Evolutionary conservation across 2,113 vertebrate genomes (phyloP), one percentile per base, ranked within the genome.

Genomic region (Sigmodon hispidus): DNA sequence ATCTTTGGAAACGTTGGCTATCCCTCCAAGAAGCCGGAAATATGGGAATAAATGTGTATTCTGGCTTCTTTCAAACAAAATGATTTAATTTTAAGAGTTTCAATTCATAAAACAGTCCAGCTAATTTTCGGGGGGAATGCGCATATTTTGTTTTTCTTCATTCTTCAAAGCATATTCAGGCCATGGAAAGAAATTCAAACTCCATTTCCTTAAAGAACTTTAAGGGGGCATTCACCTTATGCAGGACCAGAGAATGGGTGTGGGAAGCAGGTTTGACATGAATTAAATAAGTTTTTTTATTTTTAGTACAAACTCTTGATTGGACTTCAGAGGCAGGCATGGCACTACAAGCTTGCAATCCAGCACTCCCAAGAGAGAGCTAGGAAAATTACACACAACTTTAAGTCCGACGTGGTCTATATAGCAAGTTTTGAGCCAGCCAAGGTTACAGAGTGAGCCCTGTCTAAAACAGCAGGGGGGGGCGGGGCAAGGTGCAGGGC

Each of bases 1-100:
- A 2, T 77, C 72, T 88, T 90, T 93, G 95, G 88, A 97, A 93
- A 90, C 22, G 40, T 26, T 67, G 29, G 4, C 89, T 63, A 94
- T 57, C 61, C 76, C 80, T 79, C 90, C 70, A 77, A 81, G 85
- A 88, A 89, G 70, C 94, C 80, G 96, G 97, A 94, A 96, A 83
- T 81, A 22, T 0, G 15, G 76, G 90, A 63, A 59, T 7, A 63
- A 96, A 59, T 97, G 87, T 93, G 97, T 93, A 75, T 63, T 87
- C 96, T 96, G 96, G 96, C 94, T 95, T 94, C 85, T 95, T 97
- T 95, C 93, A 96, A 81, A 72, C 43, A 57, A 95, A 96, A 88
- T 96, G n/a, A 96, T 96, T 97, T 93, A 93, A 94, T 94, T 96
- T 96, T 79, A 95, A 96, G 93, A 93, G 84, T 88, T 87, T 88